Conservation (phyloP, 2,797 vertebrate genomes). For the Chiroxiphia lanceolata region DNA sequence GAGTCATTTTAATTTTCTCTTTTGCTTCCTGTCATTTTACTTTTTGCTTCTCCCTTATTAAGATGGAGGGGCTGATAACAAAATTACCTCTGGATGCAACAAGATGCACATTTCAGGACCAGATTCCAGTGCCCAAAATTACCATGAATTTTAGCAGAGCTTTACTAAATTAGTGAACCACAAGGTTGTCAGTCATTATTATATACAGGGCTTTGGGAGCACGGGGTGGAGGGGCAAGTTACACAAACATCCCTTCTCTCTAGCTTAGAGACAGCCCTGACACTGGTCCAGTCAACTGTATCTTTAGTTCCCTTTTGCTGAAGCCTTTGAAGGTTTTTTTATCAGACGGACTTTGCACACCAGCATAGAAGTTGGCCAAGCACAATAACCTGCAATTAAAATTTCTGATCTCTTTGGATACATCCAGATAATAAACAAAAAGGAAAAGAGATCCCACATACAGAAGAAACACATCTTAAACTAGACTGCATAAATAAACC, state of each 20-base stretch:
- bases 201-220: neutral
- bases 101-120: neutral
- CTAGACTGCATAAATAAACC: neutral
- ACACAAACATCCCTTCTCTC: neutral
- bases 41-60: neutral
- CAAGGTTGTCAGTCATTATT: neutral
- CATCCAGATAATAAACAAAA: neutral
- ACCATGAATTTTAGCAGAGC: neutral
- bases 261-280: neutral
- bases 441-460: neutral
- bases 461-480: neutral
- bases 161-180: neutral
- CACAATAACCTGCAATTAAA: neutral
- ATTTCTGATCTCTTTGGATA: neutral
- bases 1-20: neutral
- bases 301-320: neutral
- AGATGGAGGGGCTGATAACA: neutral
- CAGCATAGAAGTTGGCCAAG: neutral
- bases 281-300: neutral
- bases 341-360: neutral
- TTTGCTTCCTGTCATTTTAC: neutral
- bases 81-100: neutral
- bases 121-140: neutral
- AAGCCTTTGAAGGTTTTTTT: conserved; percentile 22
- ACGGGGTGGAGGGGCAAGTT: neutral